These are phyloP conservation scores for Scaptomyza polygonia DNA, from an alignment of 2,888 invertebrate species.

Conservation along the genomic window DNA sequence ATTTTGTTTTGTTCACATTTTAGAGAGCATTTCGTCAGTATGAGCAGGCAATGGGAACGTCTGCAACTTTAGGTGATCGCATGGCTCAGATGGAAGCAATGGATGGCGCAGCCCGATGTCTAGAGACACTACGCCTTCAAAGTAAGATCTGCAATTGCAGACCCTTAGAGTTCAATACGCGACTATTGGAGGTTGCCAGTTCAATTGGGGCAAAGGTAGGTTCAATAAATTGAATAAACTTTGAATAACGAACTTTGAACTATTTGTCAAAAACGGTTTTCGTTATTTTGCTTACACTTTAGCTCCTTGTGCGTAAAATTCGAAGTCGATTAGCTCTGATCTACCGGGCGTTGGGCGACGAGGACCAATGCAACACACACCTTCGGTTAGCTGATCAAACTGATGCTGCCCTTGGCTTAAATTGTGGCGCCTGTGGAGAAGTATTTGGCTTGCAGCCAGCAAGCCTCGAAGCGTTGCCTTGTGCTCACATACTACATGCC, in stretches of 20 bases:
- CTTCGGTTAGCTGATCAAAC: conserved; percentile 87
- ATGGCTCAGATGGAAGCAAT: conserved; percentile 95
- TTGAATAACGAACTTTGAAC: neutral
- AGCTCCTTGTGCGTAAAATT: conserved; percentile 92
- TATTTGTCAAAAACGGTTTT: neutral
- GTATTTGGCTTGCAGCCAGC: conserved; percentile 89
- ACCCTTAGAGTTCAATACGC: conserved; percentile 93
- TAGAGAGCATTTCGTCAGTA: conserved; percentile 89
- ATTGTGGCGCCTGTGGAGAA: conserved; percentile 93
- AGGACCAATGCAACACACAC: conserved; percentile 91
- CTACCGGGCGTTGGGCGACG: conserved; percentile 92
- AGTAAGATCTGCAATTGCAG: conserved; percentile 94
- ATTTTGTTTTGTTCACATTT: neutral
- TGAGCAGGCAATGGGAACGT: conserved; percentile 94
- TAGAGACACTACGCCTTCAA: conserved; percentile 89
- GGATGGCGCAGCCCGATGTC: conserved; percentile 93
- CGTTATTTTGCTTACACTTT: conserved; percentile 17
- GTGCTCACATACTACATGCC: conserved; percentile 94
- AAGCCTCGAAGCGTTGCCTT: conserved; percentile 92
- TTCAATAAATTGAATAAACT: conserved; percentile 15
- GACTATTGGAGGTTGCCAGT: conserved; percentile 92
- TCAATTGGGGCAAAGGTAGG: conserved; percentile 93
- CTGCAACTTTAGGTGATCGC: conserved; percentile 91
- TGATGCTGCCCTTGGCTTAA: conserved; percentile 89
- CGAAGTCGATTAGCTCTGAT: conserved; percentile 91